Evolutionary conservation across 2,113 vertebrate genomes (phyloP).

Genomic region (Dolichotis patagonum): DNA sequence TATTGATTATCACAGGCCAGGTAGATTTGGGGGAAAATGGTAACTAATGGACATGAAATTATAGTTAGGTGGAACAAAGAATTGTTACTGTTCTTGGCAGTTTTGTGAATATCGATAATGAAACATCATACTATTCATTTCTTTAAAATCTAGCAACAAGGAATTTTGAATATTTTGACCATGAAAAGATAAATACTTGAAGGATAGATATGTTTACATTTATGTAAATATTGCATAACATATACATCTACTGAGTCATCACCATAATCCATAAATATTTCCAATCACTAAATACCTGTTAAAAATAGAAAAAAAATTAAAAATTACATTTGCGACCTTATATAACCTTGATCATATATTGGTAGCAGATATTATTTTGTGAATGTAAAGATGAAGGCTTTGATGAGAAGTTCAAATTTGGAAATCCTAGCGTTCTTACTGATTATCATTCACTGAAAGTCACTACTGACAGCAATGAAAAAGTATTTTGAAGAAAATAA

Average conservation of each 20-base stretch:
- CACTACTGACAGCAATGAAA: neutral
- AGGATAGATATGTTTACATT: neutral
- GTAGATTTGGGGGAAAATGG: neutral
- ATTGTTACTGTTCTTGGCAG: neutral
- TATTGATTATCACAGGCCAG: neutral
- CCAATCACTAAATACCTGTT: neutral
- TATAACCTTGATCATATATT: neutral
- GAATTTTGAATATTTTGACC: neutral
- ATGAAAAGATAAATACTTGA: neutral
- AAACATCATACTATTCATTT: neutral
- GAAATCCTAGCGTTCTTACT: slow-evolving; percentile 26
- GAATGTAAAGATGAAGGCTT: slow-evolving; percentile 6
- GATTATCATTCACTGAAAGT: slow-evolving; percentile 10
- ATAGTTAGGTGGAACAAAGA: neutral
- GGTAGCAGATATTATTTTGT: neutral
- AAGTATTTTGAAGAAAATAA: slow-evolving; percentile 27
- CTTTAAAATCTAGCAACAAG: neutral
- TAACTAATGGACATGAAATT: neutral
- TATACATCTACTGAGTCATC: neutral
- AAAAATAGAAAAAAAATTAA: neutral
- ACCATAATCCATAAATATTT: neutral
- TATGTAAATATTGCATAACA: neutral
- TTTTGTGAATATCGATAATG: neutral
- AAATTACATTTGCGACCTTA: neutral
- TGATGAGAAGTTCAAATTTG: slow-evolving; percentile 36